phyloP scores from a whole-genome alignment of 2,888 invertebrate species.

The Rambutsinella grinnellia region DNA sequence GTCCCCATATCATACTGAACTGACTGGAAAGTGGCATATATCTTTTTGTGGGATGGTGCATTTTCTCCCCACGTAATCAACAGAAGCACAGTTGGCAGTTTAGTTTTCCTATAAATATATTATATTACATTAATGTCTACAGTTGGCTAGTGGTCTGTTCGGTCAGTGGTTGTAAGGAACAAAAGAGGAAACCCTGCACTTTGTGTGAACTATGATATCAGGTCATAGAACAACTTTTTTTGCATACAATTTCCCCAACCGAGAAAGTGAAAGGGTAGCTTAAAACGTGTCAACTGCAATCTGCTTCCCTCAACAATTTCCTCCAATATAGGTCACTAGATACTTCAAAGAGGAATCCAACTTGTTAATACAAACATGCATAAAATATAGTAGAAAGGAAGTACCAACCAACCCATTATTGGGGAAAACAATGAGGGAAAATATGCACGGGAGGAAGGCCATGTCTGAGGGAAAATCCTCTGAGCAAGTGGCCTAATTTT shows the following conservation, averaged over 20 bases:
- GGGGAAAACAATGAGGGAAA: not conserved
- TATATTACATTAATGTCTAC: no score
- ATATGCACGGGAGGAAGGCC: no score
- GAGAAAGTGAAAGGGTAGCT: not conserved
- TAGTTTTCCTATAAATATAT: not conserved
- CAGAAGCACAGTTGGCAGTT: slow-evolving; percentile 28
- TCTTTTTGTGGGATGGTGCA: slow-evolving; percentile 20
- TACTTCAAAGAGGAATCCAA: not conserved
- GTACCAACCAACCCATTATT: not conserved
- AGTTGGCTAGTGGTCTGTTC: no score
- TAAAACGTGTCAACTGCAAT: slow-evolving; percentile 49
- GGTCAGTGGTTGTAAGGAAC: slow-evolving; percentile 11
- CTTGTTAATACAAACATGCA: not conserved
- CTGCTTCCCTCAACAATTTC: slow-evolving; percentile 20
- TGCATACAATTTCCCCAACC: no score
- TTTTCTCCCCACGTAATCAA: slow-evolving; percentile 13
- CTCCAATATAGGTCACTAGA: slow-evolving; percentile 28
- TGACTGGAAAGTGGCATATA: no score
- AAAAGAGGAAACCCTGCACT: slow-evolving; percentile 24
- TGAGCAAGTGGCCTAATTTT: slow-evolving; percentile 16
- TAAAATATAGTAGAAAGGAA: not conserved
- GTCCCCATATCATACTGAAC: no score
- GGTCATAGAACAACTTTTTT: slow-evolving; percentile 4
- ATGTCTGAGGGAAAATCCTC: slow-evolving; percentile 17
- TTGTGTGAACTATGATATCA: slow-evolving; percentile 36